A percentile compares a stretch with the other conserved stretches of the same genome.
Conservation (phyloP, 2,888 invertebrate genomes). For the Agrotis clavis region DNA sequence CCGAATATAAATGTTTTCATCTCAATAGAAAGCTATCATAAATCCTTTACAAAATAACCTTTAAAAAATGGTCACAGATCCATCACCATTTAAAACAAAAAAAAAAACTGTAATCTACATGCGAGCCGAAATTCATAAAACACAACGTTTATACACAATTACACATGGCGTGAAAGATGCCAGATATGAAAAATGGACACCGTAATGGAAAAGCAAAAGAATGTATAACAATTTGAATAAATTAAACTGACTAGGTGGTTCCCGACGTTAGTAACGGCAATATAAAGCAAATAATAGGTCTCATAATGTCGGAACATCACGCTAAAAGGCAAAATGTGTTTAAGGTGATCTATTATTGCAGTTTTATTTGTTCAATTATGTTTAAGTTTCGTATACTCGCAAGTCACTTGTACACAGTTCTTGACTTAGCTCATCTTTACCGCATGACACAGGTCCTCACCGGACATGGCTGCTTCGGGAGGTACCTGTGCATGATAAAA, state of each 20-base stretch:
- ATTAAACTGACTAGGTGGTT: slow-evolving; percentile 25
- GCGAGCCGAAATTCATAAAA: slow-evolving; percentile 15
- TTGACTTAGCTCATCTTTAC: too few relatives aligned
- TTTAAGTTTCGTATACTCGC: too few relatives aligned
- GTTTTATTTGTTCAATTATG: too few relatives aligned
- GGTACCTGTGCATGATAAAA: too few relatives aligned
- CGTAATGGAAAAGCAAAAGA: slow-evolving; percentile 48
- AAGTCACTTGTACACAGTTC: too few relatives aligned
- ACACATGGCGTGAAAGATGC: slow-evolving; percentile 52
- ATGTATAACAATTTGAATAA: slow-evolving; percentile 46
- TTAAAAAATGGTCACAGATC: not conserved
- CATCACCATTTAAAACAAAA: slow-evolving; percentile 15
- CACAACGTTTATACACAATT: slow-evolving; percentile 44
- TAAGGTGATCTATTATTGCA: too few relatives aligned
- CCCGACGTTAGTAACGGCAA: not conserved
- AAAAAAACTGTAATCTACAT: slow-evolving; percentile 4
- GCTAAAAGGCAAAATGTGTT: too few relatives aligned
- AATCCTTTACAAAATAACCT: not conserved
- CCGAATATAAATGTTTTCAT: too few relatives aligned
- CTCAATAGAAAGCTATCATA: not conserved
- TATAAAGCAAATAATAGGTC: too few relatives aligned
- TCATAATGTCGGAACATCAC: not conserved
- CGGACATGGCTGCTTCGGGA: too few relatives aligned
- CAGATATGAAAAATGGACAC: slow-evolving; percentile 56
- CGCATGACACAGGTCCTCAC: too few relatives aligned